Conservation (phyloP, 2,888 invertebrate species). For the Deroplatys truncata region DNA sequence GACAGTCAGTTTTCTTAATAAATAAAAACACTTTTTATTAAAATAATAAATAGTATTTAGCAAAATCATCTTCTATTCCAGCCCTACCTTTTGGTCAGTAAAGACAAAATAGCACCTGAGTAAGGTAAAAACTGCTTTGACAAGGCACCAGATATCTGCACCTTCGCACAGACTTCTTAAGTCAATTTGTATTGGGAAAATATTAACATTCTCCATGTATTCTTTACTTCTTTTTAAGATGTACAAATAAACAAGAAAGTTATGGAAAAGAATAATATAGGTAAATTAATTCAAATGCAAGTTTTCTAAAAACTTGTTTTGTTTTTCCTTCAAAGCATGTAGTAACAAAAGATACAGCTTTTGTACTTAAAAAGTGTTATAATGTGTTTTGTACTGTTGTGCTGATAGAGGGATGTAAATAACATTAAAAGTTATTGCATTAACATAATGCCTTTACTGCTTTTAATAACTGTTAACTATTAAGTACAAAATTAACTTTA, state of each 20-base stretch:
- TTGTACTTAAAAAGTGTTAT: background rate
- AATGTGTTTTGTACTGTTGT: background rate
- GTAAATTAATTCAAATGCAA: background rate
- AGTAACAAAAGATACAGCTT: background rate
- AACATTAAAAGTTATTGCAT: background rate
- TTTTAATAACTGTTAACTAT: background rate
- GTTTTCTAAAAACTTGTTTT: background rate
- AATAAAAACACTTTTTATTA: constrained; percentile 24
- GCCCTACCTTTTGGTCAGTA: constrained; percentile 1
- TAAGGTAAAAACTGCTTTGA: constrained; percentile 4
- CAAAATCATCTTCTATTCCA: background rate
- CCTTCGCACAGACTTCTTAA: background rate
- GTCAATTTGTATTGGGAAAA: background rate
- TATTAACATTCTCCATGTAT: background rate
- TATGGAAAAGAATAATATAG: background rate
- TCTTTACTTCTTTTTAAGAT: background rate
- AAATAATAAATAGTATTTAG: constrained; percentile 26
- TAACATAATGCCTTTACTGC: background rate
- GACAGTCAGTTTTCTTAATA: constrained; percentile 24
- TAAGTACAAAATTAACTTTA: constrained; percentile 11
- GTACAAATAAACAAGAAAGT: background rate
- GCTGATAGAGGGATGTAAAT: background rate
- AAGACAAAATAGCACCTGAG: constrained; percentile 23
- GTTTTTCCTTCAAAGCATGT: background rate
- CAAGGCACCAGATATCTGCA: background rate